Percentiles rank a stretch among this genome's conserved stretches.
Evolutionary conservation across 2,888 invertebrate genomes (phyloP).

Genomic region (Stramonita haemastoma): DNA sequence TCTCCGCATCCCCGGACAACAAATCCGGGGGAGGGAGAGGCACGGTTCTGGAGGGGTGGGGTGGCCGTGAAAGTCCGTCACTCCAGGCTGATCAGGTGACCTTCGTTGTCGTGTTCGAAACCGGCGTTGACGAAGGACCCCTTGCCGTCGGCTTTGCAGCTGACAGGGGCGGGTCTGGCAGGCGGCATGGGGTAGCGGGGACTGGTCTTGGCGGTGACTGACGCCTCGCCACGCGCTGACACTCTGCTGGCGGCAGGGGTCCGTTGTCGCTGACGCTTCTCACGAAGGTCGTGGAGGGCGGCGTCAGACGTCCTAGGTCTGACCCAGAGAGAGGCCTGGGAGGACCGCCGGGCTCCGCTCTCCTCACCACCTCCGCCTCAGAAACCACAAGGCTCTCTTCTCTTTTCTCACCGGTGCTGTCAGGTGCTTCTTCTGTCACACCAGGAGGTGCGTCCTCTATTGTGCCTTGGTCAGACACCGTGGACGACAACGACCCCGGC

Average conservation of each 20-base stretch:
- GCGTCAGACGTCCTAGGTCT: neutral
- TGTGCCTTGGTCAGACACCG: neutral
- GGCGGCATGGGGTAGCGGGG: slow-evolving; percentile 20
- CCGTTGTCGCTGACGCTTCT: slow-evolving; percentile 18
- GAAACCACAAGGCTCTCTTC: neutral
- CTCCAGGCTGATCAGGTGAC: slow-evolving; percentile 39
- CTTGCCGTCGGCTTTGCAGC: neutral
- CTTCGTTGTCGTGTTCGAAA: slow-evolving; percentile 47
- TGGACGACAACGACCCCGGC: slow-evolving; percentile 15
- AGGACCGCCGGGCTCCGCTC: neutral
- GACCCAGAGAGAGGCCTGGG: neutral
- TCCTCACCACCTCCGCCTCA: neutral
- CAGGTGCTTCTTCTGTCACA: neutral
- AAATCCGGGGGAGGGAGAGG: slow-evolving; percentile 35
- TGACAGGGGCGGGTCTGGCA: neutral
- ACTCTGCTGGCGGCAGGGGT: neutral
- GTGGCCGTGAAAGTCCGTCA: slow-evolving; percentile 13
- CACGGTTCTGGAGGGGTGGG: slow-evolving; percentile 21
- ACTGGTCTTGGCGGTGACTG: neutral
- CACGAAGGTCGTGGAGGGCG: neutral
- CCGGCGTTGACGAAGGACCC: slow-evolving; percentile 47
- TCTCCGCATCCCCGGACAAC: slow-evolving; percentile 50
- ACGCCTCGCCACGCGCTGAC: neutral
- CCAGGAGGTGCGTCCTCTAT: neutral
- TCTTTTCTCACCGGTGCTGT: neutral